Conservation (phyloP, 2,888 invertebrate species). For the Apantesis nais region DNA sequence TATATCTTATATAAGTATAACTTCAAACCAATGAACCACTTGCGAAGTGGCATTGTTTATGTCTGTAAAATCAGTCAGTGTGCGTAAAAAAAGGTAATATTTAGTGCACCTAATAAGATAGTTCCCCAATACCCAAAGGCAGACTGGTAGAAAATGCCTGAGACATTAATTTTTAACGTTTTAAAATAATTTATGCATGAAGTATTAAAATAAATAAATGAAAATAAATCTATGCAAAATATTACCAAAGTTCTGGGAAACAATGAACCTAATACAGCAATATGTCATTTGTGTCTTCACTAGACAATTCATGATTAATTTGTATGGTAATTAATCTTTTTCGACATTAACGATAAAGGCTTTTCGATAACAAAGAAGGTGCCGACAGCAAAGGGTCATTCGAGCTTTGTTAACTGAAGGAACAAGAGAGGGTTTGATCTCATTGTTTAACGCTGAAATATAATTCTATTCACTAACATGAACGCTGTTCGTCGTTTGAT, state of each 20-base stretch:
- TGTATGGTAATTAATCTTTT: conserved; percentile 76
- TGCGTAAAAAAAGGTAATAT: no score
- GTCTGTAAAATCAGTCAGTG: no score
- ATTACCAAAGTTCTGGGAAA: conserved; percentile 31
- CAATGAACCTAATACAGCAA: conserved; percentile 42
- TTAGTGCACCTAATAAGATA: no score
- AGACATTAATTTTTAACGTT: no score
- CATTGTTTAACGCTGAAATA: conserved; percentile 75
- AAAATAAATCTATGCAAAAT: no score
- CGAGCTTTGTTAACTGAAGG: conserved; percentile 68
- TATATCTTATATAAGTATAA: no score
- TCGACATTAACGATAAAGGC: conserved; percentile 67
- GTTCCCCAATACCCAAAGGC: no score
- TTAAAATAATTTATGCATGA: no score
- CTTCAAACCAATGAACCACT: no score
- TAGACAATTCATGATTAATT: conserved; percentile 58
- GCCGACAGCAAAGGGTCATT: conserved; percentile 63
- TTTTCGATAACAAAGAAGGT: conserved; percentile 58
- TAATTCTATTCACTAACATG: conserved; percentile 64
- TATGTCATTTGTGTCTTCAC: conserved; percentile 43
- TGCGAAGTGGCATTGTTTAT: no score
- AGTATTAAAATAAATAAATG: no score
- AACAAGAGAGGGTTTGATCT: conserved; percentile 63
- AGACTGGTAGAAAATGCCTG: no score
- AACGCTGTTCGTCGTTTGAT: conserved; percentile 24